Base-by-base conservation (phyloP, 2,797 vertebrate genomes). In the Hypotaenidia okinawae region DNA sequence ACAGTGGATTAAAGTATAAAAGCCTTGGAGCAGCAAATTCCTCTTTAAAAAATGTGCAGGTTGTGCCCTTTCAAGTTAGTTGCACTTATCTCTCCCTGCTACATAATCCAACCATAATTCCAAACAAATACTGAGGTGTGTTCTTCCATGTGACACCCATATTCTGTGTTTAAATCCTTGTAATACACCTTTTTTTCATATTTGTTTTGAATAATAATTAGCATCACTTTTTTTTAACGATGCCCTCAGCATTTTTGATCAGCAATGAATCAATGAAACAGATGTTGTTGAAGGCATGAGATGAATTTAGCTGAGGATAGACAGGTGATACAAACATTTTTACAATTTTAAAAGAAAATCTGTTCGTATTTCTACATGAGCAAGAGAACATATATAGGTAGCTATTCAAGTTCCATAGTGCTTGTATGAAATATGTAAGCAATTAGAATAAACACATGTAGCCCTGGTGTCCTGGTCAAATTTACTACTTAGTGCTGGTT, bases 1-100 rank as follows among this genome's bases (percentile, higher is more conserved):
- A 84, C 41, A 84, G 67, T 33, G 55, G 81, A 93, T 96, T 95
- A 89, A 84, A 88, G 67, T 81, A 32, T 80, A 92, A 96, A 94
- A 74, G 63, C 84, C 88, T 94, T 64, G 35, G 37, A 32, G 94
- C 67, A 92, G 68, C 17, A 94, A 84, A 94, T 93, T 93, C 81
- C 52, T 30, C 87, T 93, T 28, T 35, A 76, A 94, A 96, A 91
- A 89, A 89, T 73, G 72, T 72, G 30, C 54, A 89, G 92, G 95
- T 95, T 76, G 13, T 84, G 76, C 57, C 78, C 76, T 94, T 96
- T 95, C 76, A 74, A 63, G 85, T 88, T 95, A 93, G 94, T 88
- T 93, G 94, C 70, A 74, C 80, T 80, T 74, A 69, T 74, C 55
- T 72, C 66, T 13, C 28, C 28, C 70, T 67, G 70, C 63, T 78